Evolutionary conservation across 1,140 invertebrate species (phyloP).

Genomic region (Eupeodes corollae): DNA sequence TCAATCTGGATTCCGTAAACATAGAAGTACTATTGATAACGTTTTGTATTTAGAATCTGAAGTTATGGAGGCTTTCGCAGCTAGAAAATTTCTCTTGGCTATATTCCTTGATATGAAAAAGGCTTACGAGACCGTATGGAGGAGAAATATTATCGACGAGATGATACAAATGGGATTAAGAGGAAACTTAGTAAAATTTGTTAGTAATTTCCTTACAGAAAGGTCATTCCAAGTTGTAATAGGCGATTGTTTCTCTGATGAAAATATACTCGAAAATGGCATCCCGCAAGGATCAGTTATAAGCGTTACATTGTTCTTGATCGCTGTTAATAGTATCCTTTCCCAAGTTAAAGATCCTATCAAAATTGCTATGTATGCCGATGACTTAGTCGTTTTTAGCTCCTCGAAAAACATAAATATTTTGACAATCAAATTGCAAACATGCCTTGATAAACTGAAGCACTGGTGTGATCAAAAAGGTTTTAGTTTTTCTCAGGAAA

Average conservation of each 20-base stretch:
- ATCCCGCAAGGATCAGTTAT: constrained; percentile 2
- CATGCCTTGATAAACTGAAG: neutral
- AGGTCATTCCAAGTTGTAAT: constrained; percentile 7
- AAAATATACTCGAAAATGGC: constrained; percentile 4
- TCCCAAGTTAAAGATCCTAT: neutral
- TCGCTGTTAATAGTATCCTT: neutral
- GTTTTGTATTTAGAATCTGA: neutral
- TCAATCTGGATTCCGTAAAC: constrained; percentile 14
- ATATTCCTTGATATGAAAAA: constrained; percentile 22
- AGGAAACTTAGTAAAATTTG: constrained; percentile 6
- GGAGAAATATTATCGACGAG: constrained; percentile 2
- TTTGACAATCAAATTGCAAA: neutral
- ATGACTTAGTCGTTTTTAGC: neutral
- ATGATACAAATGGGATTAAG: neutral
- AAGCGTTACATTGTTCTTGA: neutral
- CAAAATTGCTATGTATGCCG: neutral
- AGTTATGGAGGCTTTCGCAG: constrained; percentile 15
- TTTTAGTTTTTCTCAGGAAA: neutral
- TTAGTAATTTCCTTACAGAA: constrained; percentile 6
- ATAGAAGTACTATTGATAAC: constrained; percentile 2
- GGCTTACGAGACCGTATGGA: constrained; percentile 18
- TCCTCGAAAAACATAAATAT: neutral
- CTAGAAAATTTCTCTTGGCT: constrained; percentile 13
- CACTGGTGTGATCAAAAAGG: neutral
- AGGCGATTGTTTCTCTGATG: neutral